Percentiles rank a stretch among this genome's conserved stretches.
Conservation (phyloP, 35 echinoderm and acorn worm genomes). For the Apostichopus californicus region DNA sequence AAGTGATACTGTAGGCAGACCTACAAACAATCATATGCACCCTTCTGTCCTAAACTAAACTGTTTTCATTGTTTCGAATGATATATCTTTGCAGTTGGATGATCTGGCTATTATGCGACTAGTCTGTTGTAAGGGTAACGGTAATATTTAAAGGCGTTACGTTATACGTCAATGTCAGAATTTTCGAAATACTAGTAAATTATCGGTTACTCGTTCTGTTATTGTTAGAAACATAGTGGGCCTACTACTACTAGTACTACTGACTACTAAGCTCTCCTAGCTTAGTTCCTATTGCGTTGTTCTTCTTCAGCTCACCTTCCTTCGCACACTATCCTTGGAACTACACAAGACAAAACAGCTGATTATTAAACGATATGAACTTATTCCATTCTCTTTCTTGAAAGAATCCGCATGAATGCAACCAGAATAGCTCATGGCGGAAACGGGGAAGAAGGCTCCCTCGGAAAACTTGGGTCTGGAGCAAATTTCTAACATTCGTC, state of each 20-base stretch:
- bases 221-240: neutral
- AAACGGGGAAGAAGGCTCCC: constrained; percentile 19
- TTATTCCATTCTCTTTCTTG: constrained; percentile 90
- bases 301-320: constrained; percentile 78
- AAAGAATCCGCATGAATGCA: constrained; percentile 93
- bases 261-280: neutral
- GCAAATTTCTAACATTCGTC: constrained; percentile 29
- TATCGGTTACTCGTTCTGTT: neutral
- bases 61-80: too few relatives aligned
- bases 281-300: constrained; percentile 37
- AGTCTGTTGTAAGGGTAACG: too few relatives aligned
- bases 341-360: constrained; percentile 93
- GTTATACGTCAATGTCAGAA: too few relatives aligned
- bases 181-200: neutral
- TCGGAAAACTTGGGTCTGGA: neutral
- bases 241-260: neutral
- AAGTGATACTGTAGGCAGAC: too few relatives aligned
- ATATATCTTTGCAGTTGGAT: too few relatives aligned
- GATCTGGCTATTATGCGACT: too few relatives aligned
- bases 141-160: too few relatives aligned
- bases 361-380: constrained; percentile 80
- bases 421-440: constrained; percentile 89
- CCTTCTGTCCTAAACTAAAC: too few relatives aligned
- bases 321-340: constrained; percentile 72
- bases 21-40: too few relatives aligned